These are phyloP conservation scores for Diadema setosum DNA, from an alignment of 35 echinoderm and acorn worm species.

Conservation along the genomic window DNA sequence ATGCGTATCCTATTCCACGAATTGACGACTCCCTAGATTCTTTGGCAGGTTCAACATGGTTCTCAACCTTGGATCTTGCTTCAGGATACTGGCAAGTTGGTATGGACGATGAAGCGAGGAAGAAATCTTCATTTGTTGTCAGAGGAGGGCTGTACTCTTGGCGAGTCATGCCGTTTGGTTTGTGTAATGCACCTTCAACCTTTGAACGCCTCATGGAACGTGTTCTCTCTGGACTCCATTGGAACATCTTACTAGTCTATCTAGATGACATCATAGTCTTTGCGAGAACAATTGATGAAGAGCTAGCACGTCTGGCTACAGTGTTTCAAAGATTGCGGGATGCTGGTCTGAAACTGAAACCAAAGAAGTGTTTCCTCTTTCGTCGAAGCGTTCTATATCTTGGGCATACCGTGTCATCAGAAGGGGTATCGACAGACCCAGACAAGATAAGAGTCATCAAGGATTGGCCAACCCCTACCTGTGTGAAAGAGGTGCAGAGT, in stretches of 20 bases:
- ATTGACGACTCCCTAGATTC: slow-evolving; percentile 54
- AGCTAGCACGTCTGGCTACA: no score
- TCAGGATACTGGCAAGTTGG: slow-evolving; percentile 57
- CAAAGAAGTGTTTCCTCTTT: background rate
- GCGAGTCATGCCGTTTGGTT: slow-evolving; percentile 17
- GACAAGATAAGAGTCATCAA: background rate
- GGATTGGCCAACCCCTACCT: slow-evolving; percentile 27
- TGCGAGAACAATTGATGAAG: no score
- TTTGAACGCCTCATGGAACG: slow-evolving; percentile 41
- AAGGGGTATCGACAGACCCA: background rate
- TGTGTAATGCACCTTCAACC: slow-evolving; percentile 34
- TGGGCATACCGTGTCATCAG: background rate
- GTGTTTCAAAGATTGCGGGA: no score
- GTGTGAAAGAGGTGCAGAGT: background rate
- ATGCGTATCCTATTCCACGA: slow-evolving; percentile 41
- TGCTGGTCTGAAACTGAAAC: no score
- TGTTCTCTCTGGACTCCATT: background rate
- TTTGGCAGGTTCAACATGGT: background rate
- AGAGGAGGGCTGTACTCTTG: background rate
- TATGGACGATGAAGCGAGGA: slow-evolving; percentile 23
- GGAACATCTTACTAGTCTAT: background rate
- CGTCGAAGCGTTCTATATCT: background rate
- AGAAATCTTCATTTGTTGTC: slow-evolving; percentile 14
- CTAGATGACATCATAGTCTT: no score
- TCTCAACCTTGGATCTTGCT: slow-evolving; percentile 20